Conservation (phyloP, 2,888 invertebrate genomes). For the Callyntrura sp. region DNA sequence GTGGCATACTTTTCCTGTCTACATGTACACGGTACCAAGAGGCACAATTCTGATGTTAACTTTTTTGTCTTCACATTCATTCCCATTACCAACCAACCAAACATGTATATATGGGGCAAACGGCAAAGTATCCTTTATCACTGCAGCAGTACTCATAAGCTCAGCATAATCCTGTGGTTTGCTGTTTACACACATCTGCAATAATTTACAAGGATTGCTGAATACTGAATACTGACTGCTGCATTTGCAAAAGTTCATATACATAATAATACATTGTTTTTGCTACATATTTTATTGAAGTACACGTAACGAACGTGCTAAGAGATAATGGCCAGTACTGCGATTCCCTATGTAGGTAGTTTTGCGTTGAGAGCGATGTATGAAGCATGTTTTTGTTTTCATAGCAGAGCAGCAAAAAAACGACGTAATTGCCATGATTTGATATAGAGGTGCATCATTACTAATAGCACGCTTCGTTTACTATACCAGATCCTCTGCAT, state of each 20-base stretch:
- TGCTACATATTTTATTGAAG: not conserved
- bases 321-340: too few species aligned
- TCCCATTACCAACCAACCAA: too few species aligned
- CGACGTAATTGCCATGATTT: constrained; percentile 4
- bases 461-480: too few species aligned
- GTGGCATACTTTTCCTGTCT: not conserved
- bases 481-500: not conserved
- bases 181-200: not conserved
- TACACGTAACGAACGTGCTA: not conserved
- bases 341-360: not conserved
- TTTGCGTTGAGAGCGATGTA: not conserved
- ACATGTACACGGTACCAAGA: not conserved
- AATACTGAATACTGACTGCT: not conserved
- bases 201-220: not conserved
- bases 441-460: too few species aligned
- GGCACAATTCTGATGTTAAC: too few species aligned
- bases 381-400: not conserved
- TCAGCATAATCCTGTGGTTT: too few species aligned
- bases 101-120: too few species aligned
- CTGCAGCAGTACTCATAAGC: too few species aligned
- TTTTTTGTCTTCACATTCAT: too few species aligned
- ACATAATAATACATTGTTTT: not conserved
- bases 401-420: not conserved
- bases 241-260: not conserved
- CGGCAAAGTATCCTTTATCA: too few species aligned